phyloP scores from a whole-genome alignment of 2,113 vertebrate genomes.

The Trematomus loennbergii region DNA sequence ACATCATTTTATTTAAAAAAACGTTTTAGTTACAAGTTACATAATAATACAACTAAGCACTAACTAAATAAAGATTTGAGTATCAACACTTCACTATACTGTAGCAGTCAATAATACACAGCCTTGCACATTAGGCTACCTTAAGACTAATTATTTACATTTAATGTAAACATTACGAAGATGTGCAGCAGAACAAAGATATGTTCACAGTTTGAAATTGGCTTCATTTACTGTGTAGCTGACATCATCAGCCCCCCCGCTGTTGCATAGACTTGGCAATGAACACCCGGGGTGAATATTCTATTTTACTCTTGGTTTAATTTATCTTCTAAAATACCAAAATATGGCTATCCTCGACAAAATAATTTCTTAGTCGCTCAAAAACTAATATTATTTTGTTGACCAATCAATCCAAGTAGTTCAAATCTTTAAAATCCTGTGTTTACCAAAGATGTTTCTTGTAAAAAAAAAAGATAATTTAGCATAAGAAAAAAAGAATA shows the following conservation, averaged over 20 bases:
- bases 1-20: no score
- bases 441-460: no score
- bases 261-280: neutral
- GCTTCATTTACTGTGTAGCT: no score
- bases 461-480: no score
- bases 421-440: no score
- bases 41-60: slow-evolving; percentile 31
- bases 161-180: neutral
- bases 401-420: no score
- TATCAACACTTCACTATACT: neutral
- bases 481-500: no score
- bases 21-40: no score
- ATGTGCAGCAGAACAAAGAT: neutral
- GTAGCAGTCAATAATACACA: slow-evolving; percentile 11
- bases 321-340: neutral
- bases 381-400: no score
- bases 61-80: no score
- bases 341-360: neutral
- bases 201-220: neutral
- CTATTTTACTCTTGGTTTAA: neutral
- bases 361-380: no score
- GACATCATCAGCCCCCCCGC: neutral
- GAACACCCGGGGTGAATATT: no score
- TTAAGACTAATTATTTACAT: neutral
- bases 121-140: neutral